phyloP scores from a whole-genome alignment of 2,113 vertebrate genomes.

The Stictonetta naevosa region DNA sequence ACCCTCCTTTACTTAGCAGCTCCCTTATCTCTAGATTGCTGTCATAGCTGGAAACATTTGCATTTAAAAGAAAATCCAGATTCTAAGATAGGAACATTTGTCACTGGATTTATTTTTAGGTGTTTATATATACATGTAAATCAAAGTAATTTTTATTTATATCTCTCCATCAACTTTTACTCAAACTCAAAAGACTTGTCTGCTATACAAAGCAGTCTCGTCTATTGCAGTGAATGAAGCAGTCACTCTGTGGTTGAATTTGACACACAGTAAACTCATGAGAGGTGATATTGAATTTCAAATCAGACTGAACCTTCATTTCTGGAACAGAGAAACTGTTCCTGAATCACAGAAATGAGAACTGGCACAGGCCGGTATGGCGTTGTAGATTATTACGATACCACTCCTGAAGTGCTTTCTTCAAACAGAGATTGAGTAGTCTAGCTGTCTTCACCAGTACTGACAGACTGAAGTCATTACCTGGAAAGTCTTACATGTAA shows the following conservation, averaged over 20 bases:
- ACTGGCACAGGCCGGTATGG: not conserved
- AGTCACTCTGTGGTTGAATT: not conserved
- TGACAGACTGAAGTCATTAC: not conserved
- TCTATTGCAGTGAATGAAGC: not conserved
- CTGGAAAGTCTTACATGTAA: not conserved
- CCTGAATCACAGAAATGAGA: not conserved
- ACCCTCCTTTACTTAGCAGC: not conserved
- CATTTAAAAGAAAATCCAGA: conserved; percentile 42
- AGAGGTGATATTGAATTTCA: conserved; percentile 1
- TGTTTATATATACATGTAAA: not conserved
- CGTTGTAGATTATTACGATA: not conserved
- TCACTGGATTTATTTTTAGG: conserved; percentile 14
- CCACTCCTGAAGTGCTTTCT: not conserved
- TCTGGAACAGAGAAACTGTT: not conserved
- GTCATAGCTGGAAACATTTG: conserved; percentile 11
- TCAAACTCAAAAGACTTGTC: not conserved
- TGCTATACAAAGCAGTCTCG: conserved; percentile 18
- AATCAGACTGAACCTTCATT: not conserved
- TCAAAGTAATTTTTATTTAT: conserved; percentile 29
- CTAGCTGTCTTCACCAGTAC: not conserved
- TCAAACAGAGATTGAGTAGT: not conserved
- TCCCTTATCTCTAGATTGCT: conserved; percentile 32
- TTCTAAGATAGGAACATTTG: conserved; percentile 23
- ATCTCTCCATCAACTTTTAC: conserved; percentile 25
- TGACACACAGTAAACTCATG: not conserved